Evolutionary conservation across 64 coral and sea anemone genomes (phyloP).

Genomic region (Actinia tenebrosa): DNA sequence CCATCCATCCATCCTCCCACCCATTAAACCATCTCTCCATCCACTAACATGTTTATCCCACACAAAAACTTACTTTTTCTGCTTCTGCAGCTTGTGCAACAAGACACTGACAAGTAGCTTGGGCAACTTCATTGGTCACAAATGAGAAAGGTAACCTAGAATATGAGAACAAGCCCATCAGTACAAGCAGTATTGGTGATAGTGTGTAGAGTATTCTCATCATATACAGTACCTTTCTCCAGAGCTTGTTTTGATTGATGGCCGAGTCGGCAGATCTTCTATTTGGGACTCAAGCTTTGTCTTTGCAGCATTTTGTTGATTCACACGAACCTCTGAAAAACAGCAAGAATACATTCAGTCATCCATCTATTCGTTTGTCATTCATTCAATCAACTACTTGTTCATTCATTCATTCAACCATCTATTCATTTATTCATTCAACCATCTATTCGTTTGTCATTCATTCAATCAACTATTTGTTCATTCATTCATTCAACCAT

Average conservation of each 20-base stretch:
- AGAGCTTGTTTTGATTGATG: conserved; percentile 70
- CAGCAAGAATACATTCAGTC: background rate
- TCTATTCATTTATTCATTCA: too few relatives aligned
- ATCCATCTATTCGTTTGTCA: too few relatives aligned
- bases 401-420: too few relatives aligned
- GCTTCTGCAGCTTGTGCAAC: conserved; percentile 83
- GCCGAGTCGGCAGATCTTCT: conserved; percentile 88
- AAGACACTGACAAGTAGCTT: conserved; percentile 95
- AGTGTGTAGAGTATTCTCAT: background rate
- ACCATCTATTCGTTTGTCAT: too few relatives aligned
- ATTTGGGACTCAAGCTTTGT: conserved; percentile 98
- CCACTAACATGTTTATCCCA: background rate
- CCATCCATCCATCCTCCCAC: background rate
- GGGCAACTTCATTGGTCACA: conserved; percentile 92
- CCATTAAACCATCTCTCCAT: too few relatives aligned
- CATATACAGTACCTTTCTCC: conserved; percentile 73
- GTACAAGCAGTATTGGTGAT: too few relatives aligned
- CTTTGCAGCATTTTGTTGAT: conserved; percentile 95
- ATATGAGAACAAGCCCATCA: background rate
- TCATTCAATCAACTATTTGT: too few relatives aligned
- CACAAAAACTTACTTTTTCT: conserved; percentile 59
- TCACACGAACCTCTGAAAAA: conserved; percentile 94
- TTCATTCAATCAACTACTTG: too few relatives aligned
- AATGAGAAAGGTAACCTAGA: conserved; percentile 93
- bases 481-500: too few relatives aligned